Evolutionary conservation across 2,888 invertebrate species (phyloP).

Genomic region (Sesia bembeciformis): DNA sequence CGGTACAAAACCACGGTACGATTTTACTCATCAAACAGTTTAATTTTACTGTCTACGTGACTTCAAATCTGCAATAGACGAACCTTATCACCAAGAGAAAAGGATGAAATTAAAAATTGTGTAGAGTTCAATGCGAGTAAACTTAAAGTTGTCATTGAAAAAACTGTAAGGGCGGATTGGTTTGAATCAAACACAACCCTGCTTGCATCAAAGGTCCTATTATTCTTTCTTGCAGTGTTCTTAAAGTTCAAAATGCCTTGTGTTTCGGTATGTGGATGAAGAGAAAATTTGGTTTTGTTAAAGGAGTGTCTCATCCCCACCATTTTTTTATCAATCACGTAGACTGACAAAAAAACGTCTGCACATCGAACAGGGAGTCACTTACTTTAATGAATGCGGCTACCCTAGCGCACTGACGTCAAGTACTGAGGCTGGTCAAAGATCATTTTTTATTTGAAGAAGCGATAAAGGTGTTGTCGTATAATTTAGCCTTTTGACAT

Average conservation of each 20-base stretch:
- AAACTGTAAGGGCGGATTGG: constrained; percentile 20
- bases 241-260: neutral
- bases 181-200: constrained; percentile 8
- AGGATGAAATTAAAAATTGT: too few species aligned
- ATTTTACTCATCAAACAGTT: constrained; percentile 26
- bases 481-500: too few species aligned
- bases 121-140: neutral
- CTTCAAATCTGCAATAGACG: too few species aligned
- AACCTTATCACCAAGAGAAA: too few species aligned
- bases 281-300: too few species aligned
- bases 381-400: constrained; percentile 57
- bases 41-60: neutral
- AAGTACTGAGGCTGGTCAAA: constrained; percentile 23
- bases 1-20: constrained; percentile 20
- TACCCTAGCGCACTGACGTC: constrained; percentile 25
- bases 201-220: neutral
- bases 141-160: constrained; percentile 21
- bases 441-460: constrained; percentile 10
- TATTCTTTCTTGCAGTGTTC: too few species aligned
- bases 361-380: constrained; percentile 62
- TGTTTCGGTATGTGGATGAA: constrained; percentile 3
- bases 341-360: constrained; percentile 56
- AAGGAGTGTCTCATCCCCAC: constrained; percentile 51
- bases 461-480: too few species aligned
- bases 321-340: constrained; percentile 67